phyloP scores from a whole-genome alignment of 1,140 invertebrate species.

The Drosophila persimilis region DNA sequence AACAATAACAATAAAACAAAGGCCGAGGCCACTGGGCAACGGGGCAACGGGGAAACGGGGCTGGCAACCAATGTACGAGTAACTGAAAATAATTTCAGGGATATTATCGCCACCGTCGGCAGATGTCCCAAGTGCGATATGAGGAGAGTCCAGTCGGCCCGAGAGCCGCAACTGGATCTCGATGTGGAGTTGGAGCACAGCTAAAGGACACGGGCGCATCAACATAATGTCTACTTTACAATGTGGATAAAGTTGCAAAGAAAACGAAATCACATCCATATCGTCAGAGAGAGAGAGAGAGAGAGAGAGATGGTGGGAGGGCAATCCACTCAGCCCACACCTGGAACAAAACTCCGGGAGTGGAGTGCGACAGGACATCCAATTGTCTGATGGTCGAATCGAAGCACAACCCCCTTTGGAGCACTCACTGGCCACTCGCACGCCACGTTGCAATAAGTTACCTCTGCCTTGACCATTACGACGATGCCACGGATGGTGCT shows the following conservation, averaged over 20 bases:
- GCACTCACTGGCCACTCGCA: conserved; percentile 57
- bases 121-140: conserved; percentile 77
- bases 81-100: conserved; percentile 78
- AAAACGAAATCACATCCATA: conserved; percentile 79
- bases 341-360: conserved; percentile 19
- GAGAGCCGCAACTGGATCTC: conserved; percentile 15
- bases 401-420: conserved; percentile 39
- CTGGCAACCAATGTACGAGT: conserved; percentile 46
- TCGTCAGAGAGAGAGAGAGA: conserved; percentile 23
- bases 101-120: conserved; percentile 70
- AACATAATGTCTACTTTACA: conserved; percentile 82
- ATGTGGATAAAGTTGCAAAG: conserved; percentile 72
- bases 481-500: conserved; percentile 34
- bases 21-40: conserved; percentile 33
- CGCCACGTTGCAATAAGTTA: conserved; percentile 79
- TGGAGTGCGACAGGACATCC: conserved; percentile 23
- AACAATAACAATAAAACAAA: conserved; percentile 81
- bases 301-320: conserved; percentile 7
- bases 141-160: conserved; percentile 11
- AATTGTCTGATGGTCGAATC: conserved; percentile 42
- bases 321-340: conserved; percentile 10
- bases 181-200: conserved; percentile 25
- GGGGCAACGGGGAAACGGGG: no score
- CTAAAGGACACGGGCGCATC: conserved; percentile 46
- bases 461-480: conserved; percentile 65